Evolutionary conservation across 1,140 invertebrate species (phyloP), one percentile per base, ranked within the genome.

Genomic region (Apis florea): DNA sequence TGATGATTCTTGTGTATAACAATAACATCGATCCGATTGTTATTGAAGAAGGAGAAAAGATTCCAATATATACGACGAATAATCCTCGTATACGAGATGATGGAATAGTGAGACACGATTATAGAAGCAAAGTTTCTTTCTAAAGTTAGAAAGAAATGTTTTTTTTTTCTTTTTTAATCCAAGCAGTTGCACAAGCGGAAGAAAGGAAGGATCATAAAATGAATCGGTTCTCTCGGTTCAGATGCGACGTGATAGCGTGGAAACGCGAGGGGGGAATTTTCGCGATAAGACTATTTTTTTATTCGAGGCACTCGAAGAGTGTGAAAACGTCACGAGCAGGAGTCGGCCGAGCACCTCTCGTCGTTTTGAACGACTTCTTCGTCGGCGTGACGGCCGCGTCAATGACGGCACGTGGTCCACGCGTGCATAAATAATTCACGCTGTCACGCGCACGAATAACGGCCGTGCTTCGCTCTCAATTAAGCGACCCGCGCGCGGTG

Each of bases 371-470:
- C 79, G 79, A 47, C 72, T 81, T 47, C 79, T 81, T 81, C 73
- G 71, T 75, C 79, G 79, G 74, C 61, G 79, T 75, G 79, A 81
- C 79, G 79, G 79, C 72, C 53, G 56, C 73, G 73, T 71, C 80
- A 81, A 75, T 73, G 54, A 74, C 82, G 70, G 86, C 78, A 84
- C 76, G 71, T 58, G 58, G 79, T 67, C 51, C 61, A 67, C 79
- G 72, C 79, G 84, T 80, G 64, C 78, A 89, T 88, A 88, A 84
- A 88, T 90, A 82, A 89, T 89, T 88, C 84, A 84, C 82, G 83
- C 72, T 84, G 78, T 85, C 82, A 76, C 68, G 58, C 72, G 82
- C 82, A 83, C 72, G 71, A 71, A 74, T 81, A 71, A 53, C 66
- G 70, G 53, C 21, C 67, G 69, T 40, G 79, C 73, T 80, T 72